Evolutionary conservation across 2,113 vertebrate species (phyloP), one percentile per base, ranked within the genome.

Genomic region (Pseudois nayaur): DNA sequence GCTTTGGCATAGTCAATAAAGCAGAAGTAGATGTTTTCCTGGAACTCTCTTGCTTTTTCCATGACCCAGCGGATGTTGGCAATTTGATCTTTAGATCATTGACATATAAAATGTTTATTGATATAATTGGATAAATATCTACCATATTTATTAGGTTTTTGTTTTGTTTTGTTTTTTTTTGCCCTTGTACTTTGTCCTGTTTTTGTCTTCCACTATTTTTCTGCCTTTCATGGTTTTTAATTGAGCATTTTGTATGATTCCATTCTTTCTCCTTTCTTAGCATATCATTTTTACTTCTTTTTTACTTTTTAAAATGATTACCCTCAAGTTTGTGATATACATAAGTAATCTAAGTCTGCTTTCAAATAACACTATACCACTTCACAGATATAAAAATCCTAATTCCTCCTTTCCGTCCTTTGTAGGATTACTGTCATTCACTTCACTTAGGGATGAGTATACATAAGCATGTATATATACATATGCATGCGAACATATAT

Each of bases 171-270:
- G 76, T 62, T 60, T 78, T 84, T 89, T 6, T 78, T 89, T 52
- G 40, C 74, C 54, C 57, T 78, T 48, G 54, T 87, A 52, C 17
- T n/a, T 76, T 91, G 54, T 95, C 16, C 79, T 55, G 0, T 85
- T 64, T 81, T 86, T 86, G 33, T 94, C 50, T 96, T 91, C 52
- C 6, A 50, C 27, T 79, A 36, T 95, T 94, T 76, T 74, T 95
- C n/a, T 96, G 45, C 52, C 25, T 96, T 96, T 55, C 33, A 8
- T 89, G 23, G 54, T 71, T 91, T 92, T 95, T 62, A 94, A 62
- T 10, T 48, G 10, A 95, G 45, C 43, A 83, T 83, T 96, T 91
- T 94, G 6, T 94, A 79, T 91, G 27, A 74, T 60, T 94, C 6
- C 23, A 43, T 40, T 94, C 88, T 91, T 64, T 84, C 43, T 93